Conservation (phyloP, 1,140 invertebrate genomes). For the Drosophila bocki region DNA sequence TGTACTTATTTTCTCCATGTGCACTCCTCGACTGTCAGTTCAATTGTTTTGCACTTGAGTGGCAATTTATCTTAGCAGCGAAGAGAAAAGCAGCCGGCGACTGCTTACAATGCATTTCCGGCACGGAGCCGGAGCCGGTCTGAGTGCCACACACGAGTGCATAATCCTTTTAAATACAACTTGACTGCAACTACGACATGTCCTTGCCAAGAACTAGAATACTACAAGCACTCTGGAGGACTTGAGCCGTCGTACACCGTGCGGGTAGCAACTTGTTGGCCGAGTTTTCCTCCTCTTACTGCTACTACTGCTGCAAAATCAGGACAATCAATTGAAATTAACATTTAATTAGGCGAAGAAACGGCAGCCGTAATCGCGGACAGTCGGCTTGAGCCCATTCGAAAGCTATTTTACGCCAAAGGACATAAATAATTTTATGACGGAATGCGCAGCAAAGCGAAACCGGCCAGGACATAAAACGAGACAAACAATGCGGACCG, state of each 20-base stretch:
- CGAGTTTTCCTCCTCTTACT: slow-evolving; percentile 8
- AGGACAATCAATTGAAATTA: slow-evolving; percentile 73
- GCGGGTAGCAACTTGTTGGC: slow-evolving; percentile 30
- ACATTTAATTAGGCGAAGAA: slow-evolving; percentile 77
- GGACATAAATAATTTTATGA: slow-evolving; percentile 77
- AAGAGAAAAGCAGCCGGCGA: slow-evolving; percentile 50
- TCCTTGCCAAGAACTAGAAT: slow-evolving; percentile 47
- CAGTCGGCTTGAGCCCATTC: slow-evolving; percentile 49
- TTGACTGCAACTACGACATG: slow-evolving; percentile 54
- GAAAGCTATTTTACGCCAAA: slow-evolving; percentile 63
- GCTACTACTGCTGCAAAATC: slow-evolving; percentile 27
- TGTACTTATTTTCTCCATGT: background rate
- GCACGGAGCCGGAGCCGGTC: slow-evolving; percentile 32
- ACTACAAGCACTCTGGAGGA: slow-evolving; percentile 27
- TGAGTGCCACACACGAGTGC: slow-evolving; percentile 65
- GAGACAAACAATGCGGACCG: slow-evolving; percentile 50
- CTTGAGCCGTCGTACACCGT: slow-evolving; percentile 17
- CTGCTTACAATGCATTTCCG: slow-evolving; percentile 77
- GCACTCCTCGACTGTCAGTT: slow-evolving; percentile 52
- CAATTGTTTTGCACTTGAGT: slow-evolving; percentile 75
- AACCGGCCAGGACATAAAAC: slow-evolving; percentile 55
- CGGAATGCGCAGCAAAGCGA: slow-evolving; percentile 37
- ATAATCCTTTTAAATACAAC: slow-evolving; percentile 80
- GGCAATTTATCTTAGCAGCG: slow-evolving; percentile 70
- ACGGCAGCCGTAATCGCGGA: slow-evolving; percentile 49